Percentiles rank a stretch among this genome's conserved stretches.
These are phyloP conservation scores for Xenopus borealis DNA, from an alignment of 2,113 vertebrate genomes.

Conservation along the genomic window DNA sequence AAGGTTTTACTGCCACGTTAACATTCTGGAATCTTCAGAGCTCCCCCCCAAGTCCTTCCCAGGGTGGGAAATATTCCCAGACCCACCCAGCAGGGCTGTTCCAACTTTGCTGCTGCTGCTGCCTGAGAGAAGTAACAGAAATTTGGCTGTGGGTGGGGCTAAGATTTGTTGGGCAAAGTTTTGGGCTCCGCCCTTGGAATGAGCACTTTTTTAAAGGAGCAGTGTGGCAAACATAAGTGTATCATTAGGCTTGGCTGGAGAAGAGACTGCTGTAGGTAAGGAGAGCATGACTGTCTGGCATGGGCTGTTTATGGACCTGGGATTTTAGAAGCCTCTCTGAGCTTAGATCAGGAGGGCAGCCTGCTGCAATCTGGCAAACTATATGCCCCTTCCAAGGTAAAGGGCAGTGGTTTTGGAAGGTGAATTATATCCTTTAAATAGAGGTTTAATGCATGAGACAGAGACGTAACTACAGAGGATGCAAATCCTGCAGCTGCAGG, in stretches of 20 bases:
- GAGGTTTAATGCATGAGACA: no score
- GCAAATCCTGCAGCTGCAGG: no score
- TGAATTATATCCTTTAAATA: no score
- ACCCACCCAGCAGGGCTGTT: not conserved
- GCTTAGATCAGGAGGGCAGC: no score
- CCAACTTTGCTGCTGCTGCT: not conserved
- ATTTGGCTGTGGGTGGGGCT: not conserved
- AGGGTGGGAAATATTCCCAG: conserved; percentile 16
- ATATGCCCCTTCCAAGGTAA: no score
- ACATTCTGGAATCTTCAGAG: conserved; percentile 26
- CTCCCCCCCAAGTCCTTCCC: conserved; percentile 3
- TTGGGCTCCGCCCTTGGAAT: conserved; percentile 39
- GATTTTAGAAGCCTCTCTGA: no score
- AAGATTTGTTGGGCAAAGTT: not conserved
- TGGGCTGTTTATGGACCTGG: no score
- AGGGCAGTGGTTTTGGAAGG: no score
- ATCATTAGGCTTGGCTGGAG: not conserved
- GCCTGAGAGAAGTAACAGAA: not conserved
- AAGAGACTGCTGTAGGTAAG: conserved; percentile 14
- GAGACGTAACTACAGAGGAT: no score
- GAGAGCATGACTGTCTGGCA: not conserved
- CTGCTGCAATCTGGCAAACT: no score
- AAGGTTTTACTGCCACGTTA: conserved; percentile 35
- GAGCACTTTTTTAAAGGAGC: conserved; percentile 53
- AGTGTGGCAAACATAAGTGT: not conserved